Conservation (phyloP, 2,888 invertebrate genomes). For the Chrysopilus asiliformis region DNA sequence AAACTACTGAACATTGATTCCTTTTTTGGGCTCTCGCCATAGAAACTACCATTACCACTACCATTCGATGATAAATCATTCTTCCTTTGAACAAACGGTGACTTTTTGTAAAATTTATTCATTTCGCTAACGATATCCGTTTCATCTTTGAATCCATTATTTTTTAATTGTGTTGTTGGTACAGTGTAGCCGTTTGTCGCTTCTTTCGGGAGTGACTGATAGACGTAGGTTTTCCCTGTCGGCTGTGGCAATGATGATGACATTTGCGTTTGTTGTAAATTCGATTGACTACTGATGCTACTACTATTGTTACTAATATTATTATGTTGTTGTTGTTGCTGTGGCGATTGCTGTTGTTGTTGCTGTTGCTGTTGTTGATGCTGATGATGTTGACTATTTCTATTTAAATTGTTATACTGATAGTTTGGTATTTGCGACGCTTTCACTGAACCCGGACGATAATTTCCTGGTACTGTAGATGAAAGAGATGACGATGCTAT, state of each 20-base stretch:
- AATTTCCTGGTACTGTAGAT: too few relatives aligned
- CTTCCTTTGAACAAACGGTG: conserved; percentile 34
- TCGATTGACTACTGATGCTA: conserved; percentile 12
- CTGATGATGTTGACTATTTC: conserved; percentile 8
- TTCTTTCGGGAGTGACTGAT: conserved; percentile 11
- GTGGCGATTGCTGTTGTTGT: conserved; percentile 1
- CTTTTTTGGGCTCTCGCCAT: conserved; percentile 30
- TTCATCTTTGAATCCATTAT: conserved; percentile 17
- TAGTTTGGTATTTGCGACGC: conserved; percentile 34
- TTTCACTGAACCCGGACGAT: conserved; percentile 20
- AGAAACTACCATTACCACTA: conserved; percentile 18
- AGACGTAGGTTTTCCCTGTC: conserved; percentile 10
- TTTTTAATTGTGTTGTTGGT: conserved; percentile 7
- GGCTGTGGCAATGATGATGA: conserved; percentile 13
- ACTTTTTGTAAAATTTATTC: conserved; percentile 30
- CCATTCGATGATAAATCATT: conserved; percentile 14
- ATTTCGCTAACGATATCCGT: conserved; percentile 23
- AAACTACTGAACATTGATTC: conserved; percentile 33
- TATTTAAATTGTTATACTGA: conserved; percentile 20
- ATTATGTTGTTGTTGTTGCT: conserved; percentile 5
- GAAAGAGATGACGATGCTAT: too few relatives aligned
- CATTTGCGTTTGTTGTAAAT: background rate
- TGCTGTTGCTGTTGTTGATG: conserved; percentile 7
- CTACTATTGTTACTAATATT: conserved; percentile 8
- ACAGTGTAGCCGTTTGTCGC: conserved; percentile 13